Conservation (phyloP, 2,888 invertebrate genomes). For the Rhagophthalmus giganteus region DNA sequence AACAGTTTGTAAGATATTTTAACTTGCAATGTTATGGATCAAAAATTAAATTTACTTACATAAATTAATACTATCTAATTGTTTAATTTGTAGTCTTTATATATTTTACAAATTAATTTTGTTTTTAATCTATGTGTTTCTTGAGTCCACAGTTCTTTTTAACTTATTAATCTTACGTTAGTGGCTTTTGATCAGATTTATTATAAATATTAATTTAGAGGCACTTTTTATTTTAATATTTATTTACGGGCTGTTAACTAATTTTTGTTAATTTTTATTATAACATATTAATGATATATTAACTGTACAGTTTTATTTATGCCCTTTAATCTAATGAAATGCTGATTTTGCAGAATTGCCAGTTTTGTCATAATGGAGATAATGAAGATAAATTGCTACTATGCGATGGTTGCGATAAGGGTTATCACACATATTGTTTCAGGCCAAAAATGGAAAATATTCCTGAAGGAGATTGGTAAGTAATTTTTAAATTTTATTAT, state of each 20-base stretch:
- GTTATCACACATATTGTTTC: slow-evolving; percentile 98
- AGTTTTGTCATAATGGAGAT: slow-evolving; percentile 95
- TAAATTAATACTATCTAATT: too few relatives aligned
- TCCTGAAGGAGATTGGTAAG: slow-evolving; percentile 96
- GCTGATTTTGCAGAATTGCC: slow-evolving; percentile 78
- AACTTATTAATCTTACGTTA: too few relatives aligned
- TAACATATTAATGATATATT: slow-evolving; percentile 4
- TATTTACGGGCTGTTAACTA: slow-evolving; percentile 26
- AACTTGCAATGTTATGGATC: too few relatives aligned
- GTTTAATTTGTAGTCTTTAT: too few relatives aligned
- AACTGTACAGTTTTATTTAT: slow-evolving; percentile 27
- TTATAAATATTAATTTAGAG: slow-evolving; percentile 11
- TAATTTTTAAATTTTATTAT: too few relatives aligned
- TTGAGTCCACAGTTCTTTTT: slow-evolving; percentile 20
- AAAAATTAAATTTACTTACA: too few relatives aligned
- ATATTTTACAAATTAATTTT: too few relatives aligned
- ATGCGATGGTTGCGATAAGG: slow-evolving; percentile 97
- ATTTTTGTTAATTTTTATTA: slow-evolving; percentile 20
- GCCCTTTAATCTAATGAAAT: slow-evolving; percentile 11
- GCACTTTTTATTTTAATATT: slow-evolving; percentile 15
- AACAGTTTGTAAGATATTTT: too few relatives aligned
- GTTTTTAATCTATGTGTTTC: too few relatives aligned
- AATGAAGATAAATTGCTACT: slow-evolving; percentile 92
- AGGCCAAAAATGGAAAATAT: slow-evolving; percentile 95
- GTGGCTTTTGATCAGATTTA: slow-evolving; percentile 2